Conservation (phyloP, 2,888 invertebrate species). For the Meandrusa payeni region DNA sequence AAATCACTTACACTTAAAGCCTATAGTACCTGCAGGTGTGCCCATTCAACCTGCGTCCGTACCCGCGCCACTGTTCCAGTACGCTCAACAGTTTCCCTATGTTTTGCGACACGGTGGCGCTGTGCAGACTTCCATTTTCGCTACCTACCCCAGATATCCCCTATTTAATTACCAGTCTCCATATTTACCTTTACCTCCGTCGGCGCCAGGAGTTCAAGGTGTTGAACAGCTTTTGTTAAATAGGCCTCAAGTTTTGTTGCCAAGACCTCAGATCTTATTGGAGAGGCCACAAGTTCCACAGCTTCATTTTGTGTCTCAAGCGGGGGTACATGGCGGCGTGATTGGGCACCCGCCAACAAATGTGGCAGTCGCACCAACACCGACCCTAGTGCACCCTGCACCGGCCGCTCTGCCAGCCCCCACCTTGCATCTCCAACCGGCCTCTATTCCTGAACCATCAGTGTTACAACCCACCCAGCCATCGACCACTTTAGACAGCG, state of each 20-base stretch:
- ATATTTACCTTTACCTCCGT: slow-evolving; percentile 36
- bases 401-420: slow-evolving; percentile 32
- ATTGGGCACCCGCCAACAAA: slow-evolving; percentile 42
- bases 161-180: slow-evolving; percentile 55
- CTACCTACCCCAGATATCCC: slow-evolving; percentile 69
- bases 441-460: slow-evolving; percentile 36
- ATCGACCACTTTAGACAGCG: slow-evolving; percentile 48
- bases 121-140: slow-evolving; percentile 67
- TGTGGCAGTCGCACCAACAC: slow-evolving; percentile 38
- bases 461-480: slow-evolving; percentile 36
- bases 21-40: slow-evolving; percentile 43
- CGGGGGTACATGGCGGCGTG: slow-evolving; percentile 36
- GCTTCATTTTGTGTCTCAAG: slow-evolving; percentile 46
- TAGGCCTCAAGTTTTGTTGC: slow-evolving; percentile 48
- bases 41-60: slow-evolving; percentile 45
- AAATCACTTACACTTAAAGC: slow-evolving; percentile 47
- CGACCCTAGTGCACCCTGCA: slow-evolving; percentile 34
- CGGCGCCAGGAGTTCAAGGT: slow-evolving; percentile 29
- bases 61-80: slow-evolving; percentile 33
- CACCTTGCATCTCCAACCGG: slow-evolving; percentile 37
- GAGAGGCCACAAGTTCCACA: slow-evolving; percentile 52
- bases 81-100: slow-evolving; percentile 54
- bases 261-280: slow-evolving; percentile 38
- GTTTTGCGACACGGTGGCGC: slow-evolving; percentile 68
- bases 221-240: slow-evolving; percentile 38